Evolutionary conservation across 2,888 invertebrate species (phyloP).

Genomic region (Phalangium opilio): DNA sequence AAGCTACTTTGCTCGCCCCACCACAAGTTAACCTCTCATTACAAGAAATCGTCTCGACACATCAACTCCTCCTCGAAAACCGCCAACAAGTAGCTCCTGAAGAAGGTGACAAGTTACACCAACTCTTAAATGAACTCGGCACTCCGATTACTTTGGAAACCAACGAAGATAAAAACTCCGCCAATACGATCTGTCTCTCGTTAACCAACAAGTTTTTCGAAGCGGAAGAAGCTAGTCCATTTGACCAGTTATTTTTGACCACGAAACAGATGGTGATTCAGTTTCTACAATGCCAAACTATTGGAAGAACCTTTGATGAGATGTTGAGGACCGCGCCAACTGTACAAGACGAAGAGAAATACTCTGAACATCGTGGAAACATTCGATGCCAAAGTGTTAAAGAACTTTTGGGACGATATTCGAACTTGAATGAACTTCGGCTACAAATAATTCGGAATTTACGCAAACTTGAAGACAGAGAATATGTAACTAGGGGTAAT

Average conservation of each 20-base stretch:
- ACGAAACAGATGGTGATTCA: constrained; percentile 58
- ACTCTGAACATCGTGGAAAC: neutral
- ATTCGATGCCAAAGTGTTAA: neutral
- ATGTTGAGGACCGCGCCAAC: constrained; percentile 29
- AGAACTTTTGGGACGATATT: neutral
- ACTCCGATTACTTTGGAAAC: constrained; percentile 37
- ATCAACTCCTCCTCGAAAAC: constrained; percentile 49
- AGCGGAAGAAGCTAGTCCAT: constrained; percentile 45
- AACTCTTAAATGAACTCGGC: constrained; percentile 49
- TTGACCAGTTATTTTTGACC: constrained; percentile 49
- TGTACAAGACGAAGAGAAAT: constrained; percentile 24
- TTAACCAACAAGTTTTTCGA: constrained; percentile 47
- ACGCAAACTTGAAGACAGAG: constrained; percentile 44
- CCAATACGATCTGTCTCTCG: constrained; percentile 48
- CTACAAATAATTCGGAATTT: constrained; percentile 30
- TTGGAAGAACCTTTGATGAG: constrained; percentile 28
- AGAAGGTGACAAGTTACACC: constrained; percentile 48
- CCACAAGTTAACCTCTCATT: constrained; percentile 37
- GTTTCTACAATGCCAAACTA: constrained; percentile 44
- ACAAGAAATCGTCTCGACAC: constrained; percentile 55
- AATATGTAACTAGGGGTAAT: constrained; percentile 47
- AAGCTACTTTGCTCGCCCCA: constrained; percentile 52
- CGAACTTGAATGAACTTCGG: neutral
- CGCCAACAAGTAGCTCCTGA: constrained; percentile 51
- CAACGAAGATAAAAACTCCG: constrained; percentile 27